Percentiles rank a stretch among this genome's conserved stretches.
Conservation (phyloP, 2,888 invertebrate species). For the Melangyna quadrimaculata region DNA sequence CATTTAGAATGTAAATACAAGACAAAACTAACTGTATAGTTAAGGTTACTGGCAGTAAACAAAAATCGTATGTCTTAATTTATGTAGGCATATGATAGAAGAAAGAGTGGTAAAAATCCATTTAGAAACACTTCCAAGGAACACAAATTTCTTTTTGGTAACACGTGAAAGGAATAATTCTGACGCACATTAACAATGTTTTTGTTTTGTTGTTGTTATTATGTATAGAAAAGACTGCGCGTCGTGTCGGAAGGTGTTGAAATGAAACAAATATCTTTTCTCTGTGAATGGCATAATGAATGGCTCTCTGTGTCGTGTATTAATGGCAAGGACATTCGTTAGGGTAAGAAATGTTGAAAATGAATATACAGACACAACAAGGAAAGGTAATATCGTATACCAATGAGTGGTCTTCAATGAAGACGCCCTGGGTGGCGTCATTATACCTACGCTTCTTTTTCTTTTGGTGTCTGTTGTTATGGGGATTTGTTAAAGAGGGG, state of each 20-base stretch:
- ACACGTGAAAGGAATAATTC: slow-evolving; percentile 21
- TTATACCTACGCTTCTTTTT: not conserved
- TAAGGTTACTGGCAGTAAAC: not conserved
- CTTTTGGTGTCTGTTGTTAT: not conserved
- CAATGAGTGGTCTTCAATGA: slow-evolving; percentile 14
- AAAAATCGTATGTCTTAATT: not conserved
- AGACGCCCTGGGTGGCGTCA: not conserved
- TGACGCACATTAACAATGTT: slow-evolving; percentile 43
- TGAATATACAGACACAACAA: slow-evolving; percentile 16
- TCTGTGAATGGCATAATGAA: slow-evolving; percentile 67
- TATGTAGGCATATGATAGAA: too few relatives aligned
- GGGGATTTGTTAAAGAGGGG: not conserved
- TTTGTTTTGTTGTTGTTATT: not conserved
- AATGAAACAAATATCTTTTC: slow-evolving; percentile 55
- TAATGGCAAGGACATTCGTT: slow-evolving; percentile 68
- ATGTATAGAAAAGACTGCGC: not conserved
- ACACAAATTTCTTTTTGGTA: slow-evolving; percentile 9
- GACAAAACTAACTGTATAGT: not conserved
- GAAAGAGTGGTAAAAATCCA: not conserved
- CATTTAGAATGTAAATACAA: not conserved
- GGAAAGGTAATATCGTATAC: not conserved
- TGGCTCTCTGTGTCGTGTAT: slow-evolving; percentile 68
- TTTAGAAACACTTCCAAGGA: slow-evolving; percentile 39
- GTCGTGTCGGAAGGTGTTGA: slow-evolving; percentile 24
- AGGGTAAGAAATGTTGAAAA: slow-evolving; percentile 47